phyloP scores from a whole-genome alignment of 2,113 vertebrate genomes.

The Turnix velox region DNA sequence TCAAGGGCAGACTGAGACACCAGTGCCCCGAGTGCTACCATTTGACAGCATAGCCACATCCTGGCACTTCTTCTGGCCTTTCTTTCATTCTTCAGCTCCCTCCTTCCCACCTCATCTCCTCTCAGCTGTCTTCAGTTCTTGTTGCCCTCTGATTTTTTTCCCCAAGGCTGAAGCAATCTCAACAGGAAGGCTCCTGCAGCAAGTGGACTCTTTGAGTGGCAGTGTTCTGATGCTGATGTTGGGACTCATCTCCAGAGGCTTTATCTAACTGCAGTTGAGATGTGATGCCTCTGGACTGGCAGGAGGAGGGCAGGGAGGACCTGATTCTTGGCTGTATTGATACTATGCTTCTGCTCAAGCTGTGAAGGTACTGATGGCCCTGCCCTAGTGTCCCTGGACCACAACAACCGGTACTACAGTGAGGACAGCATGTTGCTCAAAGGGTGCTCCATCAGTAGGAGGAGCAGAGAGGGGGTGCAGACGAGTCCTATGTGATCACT shows the following conservation, averaged over 20 bases:
- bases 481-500: fast-evolving
- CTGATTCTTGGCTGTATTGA: neutral
- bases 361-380: fast-evolving
- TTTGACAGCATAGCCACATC: fast-evolving
- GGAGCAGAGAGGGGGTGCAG: fast-evolving
- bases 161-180: neutral
- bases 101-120: neutral
- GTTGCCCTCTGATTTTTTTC: neutral
- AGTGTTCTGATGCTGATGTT: fast-evolving
- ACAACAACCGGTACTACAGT: neutral
- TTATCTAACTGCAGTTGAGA: fast-evolving
- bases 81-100: neutral
- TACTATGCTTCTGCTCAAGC: neutral
- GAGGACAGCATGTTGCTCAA: fast-evolving
- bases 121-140: neutral
- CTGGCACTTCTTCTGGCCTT: neutral
- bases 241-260: neutral
- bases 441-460: neutral
- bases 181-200: neutral
- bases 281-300: neutral
- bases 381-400: neutral
- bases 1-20: neutral
- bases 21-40: fast-evolving
- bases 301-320: neutral
- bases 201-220: neutral